Evolutionary conservation across 53 echinoderm and acorn worm genomes (phyloP), one percentile per base, ranked within the genome.

Genomic region (Zoroaster sp.): DNA sequence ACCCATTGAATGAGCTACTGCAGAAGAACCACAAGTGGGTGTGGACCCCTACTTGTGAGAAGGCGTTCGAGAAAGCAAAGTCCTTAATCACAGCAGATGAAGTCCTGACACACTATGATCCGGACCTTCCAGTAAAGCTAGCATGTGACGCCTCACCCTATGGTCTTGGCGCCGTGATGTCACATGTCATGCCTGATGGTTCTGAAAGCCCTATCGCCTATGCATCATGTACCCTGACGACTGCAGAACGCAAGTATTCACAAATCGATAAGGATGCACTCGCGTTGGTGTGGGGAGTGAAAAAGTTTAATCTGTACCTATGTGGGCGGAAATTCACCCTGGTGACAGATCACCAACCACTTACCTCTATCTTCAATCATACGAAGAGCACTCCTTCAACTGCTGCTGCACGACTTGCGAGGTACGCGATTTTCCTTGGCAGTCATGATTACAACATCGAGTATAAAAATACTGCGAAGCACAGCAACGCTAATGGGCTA

Each of bases 271-370:
- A 88, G 38, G 75, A 88, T 44, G 66, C 88, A 23, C 76, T 87
- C 4, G 87, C 73, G n/a, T n/a, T n/a, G n/a, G n/a, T n/a, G n/a
- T n/a, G 87, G 87, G 87, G 87, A 37, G 74, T 87, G 18, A 51
- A 73, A 73, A 87, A 51, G 35, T 87, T 73, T 46, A 52, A 87
- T 55, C 21, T 59, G 55, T 87, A 87, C 55, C 78, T 87, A 15
- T 68, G 34, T 34, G 78, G 91, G n/a, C 45, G 77, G 13, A 46
- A 91, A 10, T 91, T 92, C 79, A 88, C 74, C 1, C 35, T 92
- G 69, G 53, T 80, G 35, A 92, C 92, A 1, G 83, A 92, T 65
- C 92, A 92, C 36, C 80, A 88, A 51, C 83, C 88, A 12, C 83
- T 88, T 28, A 73, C 81, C 66, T 68, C 80, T 38, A 92, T 88